phyloP scores from a whole-genome alignment of 2,113 vertebrate genomes.

The Zosterops borbonicus region DNA sequence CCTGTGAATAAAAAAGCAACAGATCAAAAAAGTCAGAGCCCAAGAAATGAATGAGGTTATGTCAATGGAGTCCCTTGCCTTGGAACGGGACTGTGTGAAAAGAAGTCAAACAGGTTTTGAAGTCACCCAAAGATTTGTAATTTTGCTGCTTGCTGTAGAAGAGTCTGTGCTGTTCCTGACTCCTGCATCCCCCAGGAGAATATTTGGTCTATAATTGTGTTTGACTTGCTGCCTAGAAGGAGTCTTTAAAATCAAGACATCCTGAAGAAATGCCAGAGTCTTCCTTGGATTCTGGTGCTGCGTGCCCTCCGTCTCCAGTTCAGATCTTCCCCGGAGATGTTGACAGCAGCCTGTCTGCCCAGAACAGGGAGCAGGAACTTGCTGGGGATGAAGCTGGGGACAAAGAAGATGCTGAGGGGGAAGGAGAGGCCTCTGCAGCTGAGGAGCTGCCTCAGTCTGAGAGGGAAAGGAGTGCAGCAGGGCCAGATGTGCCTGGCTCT shows the following conservation, averaged over 20 bases:
- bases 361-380: background rate
- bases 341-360: slow-evolving; percentile 19
- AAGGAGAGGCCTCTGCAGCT: background rate
- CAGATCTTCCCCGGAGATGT: background rate
- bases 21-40: too few species aligned
- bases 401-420: background rate
- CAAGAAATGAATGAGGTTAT: background rate
- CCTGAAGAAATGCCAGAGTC: slow-evolving; percentile 39
- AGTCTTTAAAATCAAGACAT: slow-evolving; percentile 50
- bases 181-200: background rate
- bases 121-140: slow-evolving; percentile 36
- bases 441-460: background rate
- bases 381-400: background rate
- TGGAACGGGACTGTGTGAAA: background rate
- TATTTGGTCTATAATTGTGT: background rate
- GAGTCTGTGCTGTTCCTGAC: background rate
- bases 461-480: background rate
- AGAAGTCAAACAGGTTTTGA: background rate
- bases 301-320: background rate
- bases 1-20: background rate
- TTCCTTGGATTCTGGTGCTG: slow-evolving; percentile 10
- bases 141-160: background rate
- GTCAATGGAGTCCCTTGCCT: background rate
- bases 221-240: slow-evolving; percentile 52
- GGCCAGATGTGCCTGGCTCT: background rate